Percentiles rank a stretch among this genome's conserved stretches.
These are phyloP conservation scores for Strigamia transsilvanica DNA, from an alignment of 2,888 invertebrate species.

Conservation along the genomic window DNA sequence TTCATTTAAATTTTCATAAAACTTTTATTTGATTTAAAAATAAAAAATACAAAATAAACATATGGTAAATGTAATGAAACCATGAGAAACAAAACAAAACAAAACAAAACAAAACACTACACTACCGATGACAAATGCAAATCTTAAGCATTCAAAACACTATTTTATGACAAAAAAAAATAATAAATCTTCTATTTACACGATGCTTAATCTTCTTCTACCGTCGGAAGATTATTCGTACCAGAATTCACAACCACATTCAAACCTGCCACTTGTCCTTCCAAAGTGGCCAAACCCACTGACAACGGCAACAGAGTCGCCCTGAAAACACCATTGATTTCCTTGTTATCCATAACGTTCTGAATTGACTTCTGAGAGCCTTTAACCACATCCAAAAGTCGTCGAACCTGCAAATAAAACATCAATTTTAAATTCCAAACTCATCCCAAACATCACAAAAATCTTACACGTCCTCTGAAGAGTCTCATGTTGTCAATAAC, in stretches of 20 bases:
- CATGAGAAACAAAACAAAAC: neutral
- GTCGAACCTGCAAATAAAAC: neutral
- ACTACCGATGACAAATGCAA: neutral
- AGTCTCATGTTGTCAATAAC: slow-evolving; percentile 20
- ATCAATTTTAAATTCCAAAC: too few species aligned
- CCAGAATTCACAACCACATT: slow-evolving; percentile 12
- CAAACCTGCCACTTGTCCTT: slow-evolving; percentile 18
- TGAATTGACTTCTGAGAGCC: slow-evolving; percentile 4
- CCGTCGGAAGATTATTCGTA: neutral
- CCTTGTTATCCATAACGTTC: neutral
- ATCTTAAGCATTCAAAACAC: neutral
- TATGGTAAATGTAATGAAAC: neutral
- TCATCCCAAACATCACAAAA: too few species aligned
- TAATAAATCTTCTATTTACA: neutral
- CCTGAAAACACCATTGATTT: slow-evolving; percentile 9
- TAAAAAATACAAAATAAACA: neutral
- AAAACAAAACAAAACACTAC: too few species aligned
- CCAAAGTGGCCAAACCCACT: slow-evolving; percentile 3
- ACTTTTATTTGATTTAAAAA: too few species aligned
- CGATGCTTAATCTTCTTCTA: neutral
- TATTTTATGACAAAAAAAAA: neutral
- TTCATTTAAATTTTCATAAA: too few species aligned
- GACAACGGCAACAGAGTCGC: neutral
- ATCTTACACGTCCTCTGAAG: slow-evolving; percentile 27
- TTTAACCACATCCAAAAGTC: slow-evolving; percentile 12